Conservation (phyloP, 2,797 vertebrate genomes). For the Danionella dracula region DNA sequence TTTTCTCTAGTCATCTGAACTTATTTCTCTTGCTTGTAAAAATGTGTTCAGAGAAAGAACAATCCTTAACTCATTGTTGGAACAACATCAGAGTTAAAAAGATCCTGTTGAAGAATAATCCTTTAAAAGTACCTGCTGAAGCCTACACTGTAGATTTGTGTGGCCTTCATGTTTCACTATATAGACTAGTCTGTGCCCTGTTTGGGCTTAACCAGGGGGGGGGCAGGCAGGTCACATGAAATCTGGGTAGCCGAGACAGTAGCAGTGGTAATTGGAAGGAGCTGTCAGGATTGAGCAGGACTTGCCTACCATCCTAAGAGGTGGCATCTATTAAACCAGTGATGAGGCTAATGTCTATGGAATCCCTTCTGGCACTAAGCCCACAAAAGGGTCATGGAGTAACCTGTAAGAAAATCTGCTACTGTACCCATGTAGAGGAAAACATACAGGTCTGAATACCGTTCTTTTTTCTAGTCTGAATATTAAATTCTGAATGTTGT, state of each 20-base stretch:
- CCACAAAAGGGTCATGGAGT: slow-evolving; percentile 47
- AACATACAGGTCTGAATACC: slow-evolving; percentile 4
- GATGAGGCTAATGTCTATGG: slow-evolving; percentile 70
- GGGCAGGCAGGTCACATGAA: slow-evolving; percentile 57
- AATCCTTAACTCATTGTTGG: too few relatives aligned
- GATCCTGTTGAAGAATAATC: too few relatives aligned
- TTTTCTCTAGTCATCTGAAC: too few relatives aligned
- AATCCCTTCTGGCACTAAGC: slow-evolving; percentile 55
- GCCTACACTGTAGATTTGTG: too few relatives aligned
- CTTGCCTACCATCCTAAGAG: slow-evolving; percentile 58
- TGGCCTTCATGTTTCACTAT: neutral
- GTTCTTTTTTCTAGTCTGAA: too few relatives aligned
- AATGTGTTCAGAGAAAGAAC: too few relatives aligned
- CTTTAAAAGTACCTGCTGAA: too few relatives aligned
- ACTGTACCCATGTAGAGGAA: slow-evolving; percentile 28
- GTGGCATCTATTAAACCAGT: slow-evolving; percentile 59
- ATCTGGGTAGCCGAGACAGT: slow-evolving; percentile 58
- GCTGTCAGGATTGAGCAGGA: slow-evolving; percentile 61
- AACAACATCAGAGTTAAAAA: too few relatives aligned
- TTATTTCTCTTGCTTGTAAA: too few relatives aligned
- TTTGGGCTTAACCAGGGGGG: slow-evolving; percentile 49
- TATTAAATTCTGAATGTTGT: too few relatives aligned
- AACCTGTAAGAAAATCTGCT: slow-evolving; percentile 40
- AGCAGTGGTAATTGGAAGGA: slow-evolving; percentile 64
- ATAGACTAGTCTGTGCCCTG: slow-evolving; percentile 9